Conservation (phyloP, 2,888 invertebrate species). For the Agapostemon virescens region DNA sequence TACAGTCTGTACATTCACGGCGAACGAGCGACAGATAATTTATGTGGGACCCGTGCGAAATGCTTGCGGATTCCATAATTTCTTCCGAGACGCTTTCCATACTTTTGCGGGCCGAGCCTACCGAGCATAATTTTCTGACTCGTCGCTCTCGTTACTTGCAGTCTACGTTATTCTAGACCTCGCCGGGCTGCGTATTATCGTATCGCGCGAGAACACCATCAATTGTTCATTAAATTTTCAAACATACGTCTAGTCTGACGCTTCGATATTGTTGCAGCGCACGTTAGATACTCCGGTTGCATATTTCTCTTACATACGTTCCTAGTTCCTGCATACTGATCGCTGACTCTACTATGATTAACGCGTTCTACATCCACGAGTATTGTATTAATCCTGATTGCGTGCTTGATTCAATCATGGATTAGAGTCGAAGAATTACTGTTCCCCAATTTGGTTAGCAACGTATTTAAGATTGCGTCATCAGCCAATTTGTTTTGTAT, state of each 20-base stretch:
- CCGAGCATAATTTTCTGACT: constrained; percentile 19
- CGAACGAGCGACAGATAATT: constrained; percentile 38
- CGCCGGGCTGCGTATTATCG: neutral
- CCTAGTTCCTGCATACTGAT: neutral
- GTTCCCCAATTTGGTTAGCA: neutral
- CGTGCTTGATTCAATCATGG: neutral
- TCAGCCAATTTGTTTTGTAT: neutral
- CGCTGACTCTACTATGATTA: neutral
- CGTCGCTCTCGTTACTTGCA: constrained; percentile 33
- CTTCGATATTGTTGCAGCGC: neutral
- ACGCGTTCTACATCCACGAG: neutral
- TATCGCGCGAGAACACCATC: neutral
- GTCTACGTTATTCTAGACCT: neutral
- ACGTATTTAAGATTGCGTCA: neutral
- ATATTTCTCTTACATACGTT: neutral
- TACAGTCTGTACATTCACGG: constrained; percentile 31
- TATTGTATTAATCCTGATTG: neutral
- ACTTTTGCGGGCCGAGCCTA: constrained; percentile 20
- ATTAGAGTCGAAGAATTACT: neutral
- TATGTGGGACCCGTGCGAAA: constrained; percentile 44
- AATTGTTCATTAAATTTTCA: constrained; percentile 2
- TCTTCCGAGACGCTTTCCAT: constrained; percentile 32
- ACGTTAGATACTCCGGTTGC: neutral
- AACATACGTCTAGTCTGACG: neutral
- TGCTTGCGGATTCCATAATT: constrained; percentile 50